phyloP scores from a whole-genome alignment of 2,113 vertebrate species.

The Spermophilus dauricus region DNA sequence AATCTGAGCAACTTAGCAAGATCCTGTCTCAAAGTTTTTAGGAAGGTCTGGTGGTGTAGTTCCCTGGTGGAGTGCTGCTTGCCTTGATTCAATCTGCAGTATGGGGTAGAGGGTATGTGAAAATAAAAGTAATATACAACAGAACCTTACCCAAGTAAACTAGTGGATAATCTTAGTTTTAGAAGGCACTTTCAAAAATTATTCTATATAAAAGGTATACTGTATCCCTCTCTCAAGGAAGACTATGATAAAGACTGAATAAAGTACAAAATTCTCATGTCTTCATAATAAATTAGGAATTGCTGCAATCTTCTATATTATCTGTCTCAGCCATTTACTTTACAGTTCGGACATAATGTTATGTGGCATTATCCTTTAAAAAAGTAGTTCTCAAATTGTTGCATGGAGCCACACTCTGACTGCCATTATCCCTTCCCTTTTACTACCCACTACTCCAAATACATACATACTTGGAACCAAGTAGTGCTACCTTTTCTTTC shows the following conservation, averaged over 20 bases:
- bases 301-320: background rate
- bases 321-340: background rate
- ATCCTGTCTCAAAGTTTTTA: background rate
- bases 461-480: background rate
- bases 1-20: background rate
- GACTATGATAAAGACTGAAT: constrained; percentile 15
- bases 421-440: background rate
- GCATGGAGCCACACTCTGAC: background rate
- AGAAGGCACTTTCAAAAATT: background rate
- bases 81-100: background rate
- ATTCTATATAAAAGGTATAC: background rate
- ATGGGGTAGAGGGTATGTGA: too few relatives aligned
- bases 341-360: background rate
- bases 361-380: background rate
- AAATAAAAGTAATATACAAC: too few relatives aligned
- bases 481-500: background rate
- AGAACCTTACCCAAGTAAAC: background rate
- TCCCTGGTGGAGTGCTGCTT: background rate
- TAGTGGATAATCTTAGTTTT: background rate
- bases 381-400: background rate
- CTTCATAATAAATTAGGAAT: background rate
- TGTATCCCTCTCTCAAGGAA: background rate
- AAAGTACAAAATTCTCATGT: background rate
- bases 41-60: background rate
- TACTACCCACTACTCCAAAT: too few relatives aligned